phyloP scores from a whole-genome alignment of 37 sponge, comb jelly and placozoan species.

The Amphimedon queenslandica region DNA sequence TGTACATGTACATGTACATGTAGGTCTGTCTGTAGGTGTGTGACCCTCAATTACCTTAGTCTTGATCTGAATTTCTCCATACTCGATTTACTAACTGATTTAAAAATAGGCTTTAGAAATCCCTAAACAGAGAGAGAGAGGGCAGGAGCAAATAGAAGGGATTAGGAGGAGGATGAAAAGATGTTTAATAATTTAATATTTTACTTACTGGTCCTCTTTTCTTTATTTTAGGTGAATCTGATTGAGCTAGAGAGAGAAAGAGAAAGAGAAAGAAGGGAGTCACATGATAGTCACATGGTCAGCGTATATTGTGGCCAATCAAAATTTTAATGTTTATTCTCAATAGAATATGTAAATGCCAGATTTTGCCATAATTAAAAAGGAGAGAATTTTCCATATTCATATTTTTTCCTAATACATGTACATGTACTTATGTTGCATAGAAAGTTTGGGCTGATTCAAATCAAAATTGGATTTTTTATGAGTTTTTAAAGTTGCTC shows the following conservation, averaged over 20 bases:
- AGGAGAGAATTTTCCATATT: too few species aligned
- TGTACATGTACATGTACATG: too few species aligned
- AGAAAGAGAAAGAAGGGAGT: not conserved
- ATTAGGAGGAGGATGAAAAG: not conserved
- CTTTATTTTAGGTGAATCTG: not conserved
- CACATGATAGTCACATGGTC: not conserved
- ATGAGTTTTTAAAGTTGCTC: too few species aligned
- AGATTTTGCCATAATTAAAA: too few species aligned
- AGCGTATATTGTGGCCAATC: not conserved
- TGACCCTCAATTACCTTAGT: not conserved
- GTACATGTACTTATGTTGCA: too few species aligned
- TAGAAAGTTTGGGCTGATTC: too few species aligned
- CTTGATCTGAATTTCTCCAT: not conserved
- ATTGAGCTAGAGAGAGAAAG: not conserved
- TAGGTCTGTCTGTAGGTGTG: too few species aligned
- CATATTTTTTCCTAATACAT: too few species aligned
- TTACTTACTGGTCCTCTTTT: not conserved
- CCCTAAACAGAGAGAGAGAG: constrained; percentile 6
- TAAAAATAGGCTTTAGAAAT: not conserved
- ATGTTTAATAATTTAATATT: not conserved
- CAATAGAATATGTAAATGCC: too few species aligned
- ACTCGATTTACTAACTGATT: not conserved
- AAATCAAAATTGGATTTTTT: too few species aligned
- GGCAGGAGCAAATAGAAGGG: not conserved
- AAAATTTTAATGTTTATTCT: too few species aligned